phyloP scores from a whole-genome alignment of 2,797 vertebrate genomes.

The Peromyscus aztecus region DNA sequence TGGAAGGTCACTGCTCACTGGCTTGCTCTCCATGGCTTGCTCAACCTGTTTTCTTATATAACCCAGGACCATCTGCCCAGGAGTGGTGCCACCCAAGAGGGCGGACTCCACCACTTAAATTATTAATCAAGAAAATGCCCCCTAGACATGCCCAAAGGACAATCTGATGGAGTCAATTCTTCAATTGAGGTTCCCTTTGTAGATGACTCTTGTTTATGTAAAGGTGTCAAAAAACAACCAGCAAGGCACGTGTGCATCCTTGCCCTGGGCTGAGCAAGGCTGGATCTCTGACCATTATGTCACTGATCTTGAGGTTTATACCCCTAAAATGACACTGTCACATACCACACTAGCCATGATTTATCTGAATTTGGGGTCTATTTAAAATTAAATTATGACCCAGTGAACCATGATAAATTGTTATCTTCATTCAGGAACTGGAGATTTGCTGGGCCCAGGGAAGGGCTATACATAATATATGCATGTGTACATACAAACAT shows the following conservation, averaged over 20 bases:
- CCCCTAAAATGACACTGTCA: background rate
- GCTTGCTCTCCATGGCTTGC: background rate
- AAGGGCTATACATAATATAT: background rate
- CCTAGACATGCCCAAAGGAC: background rate
- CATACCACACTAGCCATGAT: background rate
- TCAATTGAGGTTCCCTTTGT: background rate
- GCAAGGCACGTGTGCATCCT: background rate
- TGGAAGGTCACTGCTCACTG: background rate
- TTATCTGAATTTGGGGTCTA: background rate
- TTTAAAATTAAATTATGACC: background rate
- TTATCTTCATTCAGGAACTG: constrained; percentile 11
- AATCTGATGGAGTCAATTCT: background rate
- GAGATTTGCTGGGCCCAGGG: background rate
- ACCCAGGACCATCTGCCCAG: background rate
- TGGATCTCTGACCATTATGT: background rate
- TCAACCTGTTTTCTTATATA: background rate
- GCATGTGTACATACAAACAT: background rate
- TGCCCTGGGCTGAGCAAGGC: background rate
- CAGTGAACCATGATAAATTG: background rate
- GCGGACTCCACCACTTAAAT: background rate
- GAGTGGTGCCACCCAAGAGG: background rate
- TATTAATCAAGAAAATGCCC: background rate
- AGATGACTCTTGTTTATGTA: background rate
- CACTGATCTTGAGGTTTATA: background rate
- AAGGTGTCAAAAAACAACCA: background rate